These are phyloP conservation scores for Caenorhabditis plicata DNA, from an alignment of 2,888 invertebrate genomes.

Conservation along the genomic window DNA sequence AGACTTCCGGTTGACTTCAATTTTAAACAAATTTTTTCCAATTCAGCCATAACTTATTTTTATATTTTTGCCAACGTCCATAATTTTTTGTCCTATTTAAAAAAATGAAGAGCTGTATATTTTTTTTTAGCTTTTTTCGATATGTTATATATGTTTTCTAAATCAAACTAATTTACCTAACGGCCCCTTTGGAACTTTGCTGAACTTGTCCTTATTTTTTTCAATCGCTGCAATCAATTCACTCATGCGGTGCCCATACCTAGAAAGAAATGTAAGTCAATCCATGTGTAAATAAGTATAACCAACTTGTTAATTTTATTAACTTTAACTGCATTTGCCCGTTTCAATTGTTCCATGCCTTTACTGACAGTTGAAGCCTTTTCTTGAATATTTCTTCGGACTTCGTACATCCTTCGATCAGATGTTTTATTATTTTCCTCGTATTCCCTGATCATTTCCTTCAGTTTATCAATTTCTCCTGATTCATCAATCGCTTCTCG, in stretches of 20 bases:
- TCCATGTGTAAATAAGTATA: neutral
- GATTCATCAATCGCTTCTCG: too few species aligned
- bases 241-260: constrained; percentile 44
- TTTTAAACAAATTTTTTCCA: too few species aligned
- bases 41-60: too few species aligned
- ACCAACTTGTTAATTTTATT: constrained; percentile 19
- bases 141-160: too few species aligned
- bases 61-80: too few species aligned
- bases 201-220: constrained; percentile 23
- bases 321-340: constrained; percentile 9
- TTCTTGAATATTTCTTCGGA: neutral
- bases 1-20: too few species aligned
- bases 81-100: too few species aligned
- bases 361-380: neutral
- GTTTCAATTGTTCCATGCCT: neutral
- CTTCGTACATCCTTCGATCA: constrained; percentile 7
- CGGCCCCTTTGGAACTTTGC: constrained; percentile 51
- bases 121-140: too few species aligned
- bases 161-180: too few species aligned
- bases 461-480: neutral
- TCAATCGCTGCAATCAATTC: constrained; percentile 33
- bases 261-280: constrained; percentile 6
- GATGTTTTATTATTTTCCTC: constrained; percentile 5
- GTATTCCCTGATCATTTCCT: neutral
- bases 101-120: too few species aligned